Percentiles rank a stretch among this genome's conserved stretches.
Conservation (phyloP, 2,888 invertebrate genomes). For the Tinea trinotella region DNA sequence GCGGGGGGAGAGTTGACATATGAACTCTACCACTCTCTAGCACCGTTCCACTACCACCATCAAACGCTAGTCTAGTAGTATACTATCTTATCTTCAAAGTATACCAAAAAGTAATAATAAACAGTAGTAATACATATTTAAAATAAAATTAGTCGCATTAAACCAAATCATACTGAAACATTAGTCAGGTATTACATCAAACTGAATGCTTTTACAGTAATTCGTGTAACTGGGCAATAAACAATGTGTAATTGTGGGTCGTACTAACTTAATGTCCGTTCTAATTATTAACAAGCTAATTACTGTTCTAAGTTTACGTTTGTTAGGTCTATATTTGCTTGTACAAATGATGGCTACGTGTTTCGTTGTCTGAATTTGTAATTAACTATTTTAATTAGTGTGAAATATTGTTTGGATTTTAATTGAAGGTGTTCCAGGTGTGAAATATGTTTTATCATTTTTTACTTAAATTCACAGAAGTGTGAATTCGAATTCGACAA, state of each 20-base stretch:
- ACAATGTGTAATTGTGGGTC: constrained; percentile 28
- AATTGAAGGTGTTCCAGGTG: no score
- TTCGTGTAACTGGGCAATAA: constrained; percentile 26
- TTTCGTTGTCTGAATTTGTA: constrained; percentile 14
- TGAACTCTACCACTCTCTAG: no score
- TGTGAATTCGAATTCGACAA: no score
- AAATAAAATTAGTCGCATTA: background rate
- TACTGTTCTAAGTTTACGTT: constrained; percentile 23
- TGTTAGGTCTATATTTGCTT: constrained; percentile 1
- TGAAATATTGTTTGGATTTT: background rate
- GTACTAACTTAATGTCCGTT: constrained; percentile 27
- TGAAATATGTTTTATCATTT: no score
- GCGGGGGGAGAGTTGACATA: no score
- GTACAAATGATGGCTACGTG: background rate
- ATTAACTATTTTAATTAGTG: constrained; percentile 6
- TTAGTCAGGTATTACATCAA: constrained; percentile 12
- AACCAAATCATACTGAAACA: background rate
- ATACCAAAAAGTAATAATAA: no score
- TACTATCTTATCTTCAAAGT: no score
- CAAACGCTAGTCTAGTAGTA: no score
- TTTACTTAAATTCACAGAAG: no score
- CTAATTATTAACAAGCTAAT: constrained; percentile 24
- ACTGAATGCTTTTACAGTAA: constrained; percentile 24
- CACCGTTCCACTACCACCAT: no score
- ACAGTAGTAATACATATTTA: background rate